phyloP scores from a whole-genome alignment of 2,797 vertebrate species.

The Centroberyx gerrardi region DNA sequence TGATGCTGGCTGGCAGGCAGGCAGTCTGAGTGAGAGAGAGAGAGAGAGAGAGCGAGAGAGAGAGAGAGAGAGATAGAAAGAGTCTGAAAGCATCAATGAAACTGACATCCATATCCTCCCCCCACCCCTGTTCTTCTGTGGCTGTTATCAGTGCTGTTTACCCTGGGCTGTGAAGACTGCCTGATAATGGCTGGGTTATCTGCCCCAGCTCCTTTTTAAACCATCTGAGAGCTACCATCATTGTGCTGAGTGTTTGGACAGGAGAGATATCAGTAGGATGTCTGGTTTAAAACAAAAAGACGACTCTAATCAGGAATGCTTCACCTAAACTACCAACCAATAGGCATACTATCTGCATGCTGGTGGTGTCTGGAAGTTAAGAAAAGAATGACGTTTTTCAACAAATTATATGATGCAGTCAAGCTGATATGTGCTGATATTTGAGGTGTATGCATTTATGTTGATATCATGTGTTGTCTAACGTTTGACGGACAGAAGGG shows the following conservation, averaged over 20 bases:
- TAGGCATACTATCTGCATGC: not conserved
- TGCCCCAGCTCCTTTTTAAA: conserved; percentile 77
- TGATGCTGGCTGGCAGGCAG: conserved; percentile 43
- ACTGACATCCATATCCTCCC: conserved; percentile 63
- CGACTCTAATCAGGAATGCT: conserved; percentile 57
- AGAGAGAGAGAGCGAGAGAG: conserved; percentile 37
- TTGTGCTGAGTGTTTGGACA: conserved; percentile 84
- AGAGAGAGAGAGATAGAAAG: conserved; percentile 22
- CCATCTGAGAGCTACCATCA: conserved; percentile 78
- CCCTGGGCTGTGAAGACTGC: conserved; percentile 80
- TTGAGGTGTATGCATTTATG: not conserved
- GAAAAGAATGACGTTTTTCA: not conserved
- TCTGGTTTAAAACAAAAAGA: conserved; percentile 80
- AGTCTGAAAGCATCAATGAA: conserved; percentile 73
- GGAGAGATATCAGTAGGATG: conserved; percentile 77
- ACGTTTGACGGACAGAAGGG: not conserved
- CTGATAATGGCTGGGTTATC: conserved; percentile 79
- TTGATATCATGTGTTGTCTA: not conserved
- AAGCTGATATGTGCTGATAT: not conserved
- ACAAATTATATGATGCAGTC: not conserved
- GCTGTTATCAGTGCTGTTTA: conserved; percentile 82
- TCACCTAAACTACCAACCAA: conserved; percentile 35
- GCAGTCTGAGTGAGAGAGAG: conserved; percentile 68
- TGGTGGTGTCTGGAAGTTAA: not conserved
- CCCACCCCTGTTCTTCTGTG: conserved; percentile 55